Base-by-base conservation (phyloP, 1,140 invertebrate species). In the Drusus annulatus region DNA sequence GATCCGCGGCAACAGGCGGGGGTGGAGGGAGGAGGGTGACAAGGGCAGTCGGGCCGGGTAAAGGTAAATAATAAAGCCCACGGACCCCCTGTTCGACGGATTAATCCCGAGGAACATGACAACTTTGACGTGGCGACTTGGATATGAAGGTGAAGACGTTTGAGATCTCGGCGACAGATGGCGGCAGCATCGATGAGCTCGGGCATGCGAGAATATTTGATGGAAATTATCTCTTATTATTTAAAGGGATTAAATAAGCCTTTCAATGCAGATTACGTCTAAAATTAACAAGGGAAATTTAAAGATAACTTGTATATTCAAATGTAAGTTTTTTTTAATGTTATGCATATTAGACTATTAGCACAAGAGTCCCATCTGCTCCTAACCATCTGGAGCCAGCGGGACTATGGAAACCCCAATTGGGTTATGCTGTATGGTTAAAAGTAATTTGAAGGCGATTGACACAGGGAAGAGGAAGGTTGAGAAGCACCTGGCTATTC, bases 51-150 rank as follows among this genome's bases (percentile, higher is more conserved):
- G 54, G 19, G 19, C 0, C 31, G 45, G 31, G 17, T 36, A 69
- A 28, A 51, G n/a, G 23, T 74, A 74, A 52, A 52, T 21, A 56
- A 13, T 21, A 19, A 31, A 60, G 52, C 54, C 21, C n/a, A 19
- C 16, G 19, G 74, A 76, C 60, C 69, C 63, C 78, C 58, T 31
- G 51, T 58, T 50, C 58, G 74, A 78, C 76, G 69, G 75, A 63
- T 81, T 74, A 78, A 77, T 77, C 68, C 76, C 6, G 68, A 36
- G 65, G 68, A 81, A 81, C 68, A 81, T 81, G 80, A 81, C 80
- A 81, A 78, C 73, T 78, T 78, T 74, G 80, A 78, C 76, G 45
- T 78, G 63, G 56, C 19, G 69, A 50, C 28, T 65, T 80, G n/a
- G 54, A 21, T 17, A 56, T 28, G 62, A 63, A 25, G 25, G 62